A percentile compares a stretch with the other conserved stretches of the same genome.
Evolutionary conservation across 1,140 invertebrate genomes (phyloP).

Genomic region (Drosophila pseudoananassae): DNA sequence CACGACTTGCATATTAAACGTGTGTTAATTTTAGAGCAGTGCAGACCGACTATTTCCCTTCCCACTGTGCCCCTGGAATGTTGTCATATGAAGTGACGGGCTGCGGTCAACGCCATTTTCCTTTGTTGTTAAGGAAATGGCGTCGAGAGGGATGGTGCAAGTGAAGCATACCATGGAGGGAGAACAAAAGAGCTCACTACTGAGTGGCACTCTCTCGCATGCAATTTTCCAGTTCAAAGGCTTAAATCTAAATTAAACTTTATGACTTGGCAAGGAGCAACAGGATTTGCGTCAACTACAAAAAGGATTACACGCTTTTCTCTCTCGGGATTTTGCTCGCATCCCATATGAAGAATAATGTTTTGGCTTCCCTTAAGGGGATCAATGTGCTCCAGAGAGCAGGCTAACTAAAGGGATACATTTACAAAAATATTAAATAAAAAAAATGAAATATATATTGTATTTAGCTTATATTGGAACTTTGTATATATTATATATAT

Average conservation of each 20-base stretch:
- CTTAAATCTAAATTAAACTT: conserved; percentile 83
- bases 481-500: background rate
- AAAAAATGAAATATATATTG: background rate
- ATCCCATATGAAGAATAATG: conserved; percentile 72
- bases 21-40: conserved; percentile 80
- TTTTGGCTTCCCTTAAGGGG: conserved; percentile 43
- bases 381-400: conserved; percentile 33
- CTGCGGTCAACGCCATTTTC: conserved; percentile 50
- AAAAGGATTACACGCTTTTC: conserved; percentile 71
- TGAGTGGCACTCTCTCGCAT: conserved; percentile 60
- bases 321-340: conserved; percentile 14
- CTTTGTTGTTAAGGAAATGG: conserved; percentile 16
- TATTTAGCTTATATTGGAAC: too few relatives aligned
- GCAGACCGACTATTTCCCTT: conserved; percentile 23
- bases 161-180: background rate
- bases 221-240: conserved; percentile 82
- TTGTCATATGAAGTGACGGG: conserved; percentile 31
- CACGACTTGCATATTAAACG: conserved; percentile 82
- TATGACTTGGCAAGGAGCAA: conserved; percentile 75
- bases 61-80: conserved; percentile 2
- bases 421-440: background rate
- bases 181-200: conserved; percentile 30
- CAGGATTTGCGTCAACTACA: conserved; percentile 76
- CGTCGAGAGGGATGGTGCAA: background rate
- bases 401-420: conserved; percentile 5